A percentile compares a stretch with the other conserved stretches of the same genome.
Conservation (phyloP, 2,888 invertebrate genomes). For the Amaurobius ferox region DNA sequence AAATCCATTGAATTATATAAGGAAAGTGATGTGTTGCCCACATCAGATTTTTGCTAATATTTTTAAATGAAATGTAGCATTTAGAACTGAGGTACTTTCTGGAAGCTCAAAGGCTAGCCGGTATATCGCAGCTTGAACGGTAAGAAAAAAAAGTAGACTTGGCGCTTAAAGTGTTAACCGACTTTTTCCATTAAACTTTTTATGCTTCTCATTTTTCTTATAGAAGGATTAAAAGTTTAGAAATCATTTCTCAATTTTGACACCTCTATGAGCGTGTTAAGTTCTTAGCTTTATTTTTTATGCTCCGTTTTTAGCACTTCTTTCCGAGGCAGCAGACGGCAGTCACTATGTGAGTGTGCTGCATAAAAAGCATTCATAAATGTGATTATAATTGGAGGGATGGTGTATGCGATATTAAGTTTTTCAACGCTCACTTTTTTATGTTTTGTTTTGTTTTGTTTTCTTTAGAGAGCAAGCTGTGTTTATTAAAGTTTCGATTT, state of each 20-base stretch:
- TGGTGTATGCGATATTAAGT: not conserved
- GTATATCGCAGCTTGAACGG: no score
- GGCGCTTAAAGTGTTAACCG: no score
- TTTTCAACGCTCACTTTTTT: not conserved
- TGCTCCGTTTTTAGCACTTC: not conserved
- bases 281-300: not conserved
- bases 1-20: no score
- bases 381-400: slow-evolving; percentile 2
- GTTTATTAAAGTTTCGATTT: no score
- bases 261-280: not conserved
- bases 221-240: not conserved
- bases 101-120: no score
- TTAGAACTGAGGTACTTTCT: no score
- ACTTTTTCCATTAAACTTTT: not conserved
- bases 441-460: no score
- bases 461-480: no score
- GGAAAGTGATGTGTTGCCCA: no score
- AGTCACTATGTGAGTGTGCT: not conserved
- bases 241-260: not conserved
- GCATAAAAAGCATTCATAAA: not conserved
- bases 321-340: not conserved
- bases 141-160: no score
- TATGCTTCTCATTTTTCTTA: not conserved
- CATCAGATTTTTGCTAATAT: no score
- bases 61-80: no score